phyloP scores from a whole-genome alignment of 1,140 invertebrate genomes.

The Helicorthomorpha holstii region DNA sequence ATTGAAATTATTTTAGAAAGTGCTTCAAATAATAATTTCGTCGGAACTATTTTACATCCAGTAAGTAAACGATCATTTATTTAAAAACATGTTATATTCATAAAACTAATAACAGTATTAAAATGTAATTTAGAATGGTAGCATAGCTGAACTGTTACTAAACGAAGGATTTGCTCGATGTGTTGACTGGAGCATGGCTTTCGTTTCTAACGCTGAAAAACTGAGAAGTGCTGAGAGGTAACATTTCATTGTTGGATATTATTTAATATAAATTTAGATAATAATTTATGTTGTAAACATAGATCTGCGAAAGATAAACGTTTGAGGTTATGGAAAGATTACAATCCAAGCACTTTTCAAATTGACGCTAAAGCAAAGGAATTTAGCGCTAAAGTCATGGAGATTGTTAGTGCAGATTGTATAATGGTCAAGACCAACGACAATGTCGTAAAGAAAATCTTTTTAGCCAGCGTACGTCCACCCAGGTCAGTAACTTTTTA shows the following conservation, averaged over 20 bases:
- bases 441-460: slow-evolving; percentile 74
- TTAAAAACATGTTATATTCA: too few species aligned
- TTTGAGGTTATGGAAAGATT: slow-evolving; percentile 77
- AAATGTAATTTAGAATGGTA: slow-evolving; percentile 42
- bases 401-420: slow-evolving; percentile 88
- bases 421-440: slow-evolving; percentile 64
- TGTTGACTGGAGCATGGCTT: slow-evolving; percentile 91
- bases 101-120: not conserved
- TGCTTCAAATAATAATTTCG: slow-evolving; percentile 70
- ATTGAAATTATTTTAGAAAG: slow-evolving; percentile 83
- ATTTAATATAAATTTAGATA: not conserved
- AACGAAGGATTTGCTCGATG: slow-evolving; percentile 85
- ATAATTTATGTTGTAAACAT: slow-evolving; percentile 2
- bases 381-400: slow-evolving; percentile 68
- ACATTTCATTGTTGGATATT: not conserved
- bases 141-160: slow-evolving; percentile 85
- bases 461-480: slow-evolving; percentile 84
- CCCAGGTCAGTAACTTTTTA: slow-evolving; percentile 42
- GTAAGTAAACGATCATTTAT: slow-evolving; percentile 25
- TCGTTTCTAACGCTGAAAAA: slow-evolving; percentile 68
- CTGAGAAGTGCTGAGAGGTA: slow-evolving; percentile 62
- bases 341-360: slow-evolving; percentile 19
- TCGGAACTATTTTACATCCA: slow-evolving; percentile 89
- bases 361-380: slow-evolving; percentile 55
- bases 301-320: slow-evolving; percentile 68